Conservation (phyloP, 1,140 invertebrate species). For the Luehdorfia chinensis region DNA sequence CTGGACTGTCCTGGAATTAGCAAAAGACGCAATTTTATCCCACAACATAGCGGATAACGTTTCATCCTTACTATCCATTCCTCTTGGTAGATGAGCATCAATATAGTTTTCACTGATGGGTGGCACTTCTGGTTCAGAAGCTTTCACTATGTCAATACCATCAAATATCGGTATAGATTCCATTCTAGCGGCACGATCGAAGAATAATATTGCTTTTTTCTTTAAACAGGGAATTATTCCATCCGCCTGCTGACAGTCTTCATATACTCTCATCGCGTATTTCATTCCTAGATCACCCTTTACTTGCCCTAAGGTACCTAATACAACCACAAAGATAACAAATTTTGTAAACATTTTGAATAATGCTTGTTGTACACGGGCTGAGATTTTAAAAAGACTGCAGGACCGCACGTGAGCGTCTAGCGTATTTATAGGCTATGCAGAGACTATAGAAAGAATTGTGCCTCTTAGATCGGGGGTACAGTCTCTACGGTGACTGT, state of each 20-base stretch:
- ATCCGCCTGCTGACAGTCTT: conserved; percentile 79
- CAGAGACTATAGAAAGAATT: conserved; percentile 45
- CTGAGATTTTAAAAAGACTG: conserved; percentile 58
- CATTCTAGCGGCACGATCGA: conserved; percentile 83
- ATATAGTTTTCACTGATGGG: conserved; percentile 80
- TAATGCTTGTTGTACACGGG: conserved; percentile 26
- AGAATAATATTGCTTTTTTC: conserved; percentile 87
- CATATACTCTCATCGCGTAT: conserved; percentile 79
- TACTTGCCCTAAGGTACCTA: conserved; percentile 29
- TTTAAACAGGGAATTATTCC: conserved; percentile 85
- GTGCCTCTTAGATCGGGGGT: conserved; percentile 49
- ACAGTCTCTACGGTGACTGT: conserved; percentile 32
- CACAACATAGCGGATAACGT: conserved; percentile 83
- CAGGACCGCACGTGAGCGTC: conserved; percentile 24
- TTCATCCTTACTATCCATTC: conserved; percentile 80
- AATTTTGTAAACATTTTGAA: conserved; percentile 37
- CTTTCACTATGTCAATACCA: conserved; percentile 80
- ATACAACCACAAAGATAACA: conserved; percentile 25
- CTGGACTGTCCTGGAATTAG: conserved; percentile 78
- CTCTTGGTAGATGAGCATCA: conserved; percentile 81
- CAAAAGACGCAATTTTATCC: conserved; percentile 82
- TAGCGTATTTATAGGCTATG: conserved; percentile 59
- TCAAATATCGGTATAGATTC: conserved; percentile 82
- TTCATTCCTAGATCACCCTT: conserved; percentile 72
- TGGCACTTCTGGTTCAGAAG: conserved; percentile 61